A percentile compares a stretch with the other conserved stretches of the same genome.
phyloP scores from a whole-genome alignment of 1,140 invertebrate species.

The Papilio polyxenes region DNA sequence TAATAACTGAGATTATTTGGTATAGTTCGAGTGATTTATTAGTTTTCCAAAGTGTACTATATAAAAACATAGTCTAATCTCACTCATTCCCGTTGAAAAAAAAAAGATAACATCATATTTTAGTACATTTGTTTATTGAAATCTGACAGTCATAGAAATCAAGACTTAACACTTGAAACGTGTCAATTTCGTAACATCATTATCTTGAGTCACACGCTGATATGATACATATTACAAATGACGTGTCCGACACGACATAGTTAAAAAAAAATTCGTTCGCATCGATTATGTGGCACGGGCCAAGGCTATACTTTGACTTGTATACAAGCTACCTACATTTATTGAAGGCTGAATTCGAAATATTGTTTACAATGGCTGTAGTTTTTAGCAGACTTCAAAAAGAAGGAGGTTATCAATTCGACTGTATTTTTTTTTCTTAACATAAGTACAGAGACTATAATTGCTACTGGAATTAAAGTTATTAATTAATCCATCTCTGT shows the following conservation, averaged over 20 bases:
- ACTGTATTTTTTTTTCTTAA: too few relatives aligned
- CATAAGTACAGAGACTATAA: too few relatives aligned
- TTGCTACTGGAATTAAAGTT: too few relatives aligned
- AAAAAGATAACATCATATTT: neutral
- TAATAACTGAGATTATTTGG: too few relatives aligned
- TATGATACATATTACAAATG: neutral
- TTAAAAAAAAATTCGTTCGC: neutral
- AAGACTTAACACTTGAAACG: neutral
- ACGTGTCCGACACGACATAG: neutral
- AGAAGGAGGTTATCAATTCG: too few relatives aligned
- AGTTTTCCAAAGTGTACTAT: neutral
- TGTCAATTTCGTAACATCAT: neutral
- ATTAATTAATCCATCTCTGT: too few relatives aligned
- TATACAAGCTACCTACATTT: neutral
- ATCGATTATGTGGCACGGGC: conserved; percentile 5
- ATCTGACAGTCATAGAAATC: neutral
- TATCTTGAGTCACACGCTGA: conserved; percentile 3
- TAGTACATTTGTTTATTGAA: neutral
- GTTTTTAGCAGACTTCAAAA: neutral
- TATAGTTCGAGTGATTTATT: too few relatives aligned
- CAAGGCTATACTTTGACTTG: neutral
- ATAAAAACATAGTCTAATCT: neutral
- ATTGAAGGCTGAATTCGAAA: neutral
- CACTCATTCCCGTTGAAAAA: neutral
- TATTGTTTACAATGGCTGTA: neutral